Evolutionary conservation across 2,888 invertebrate species (phyloP), one percentile per base, ranked within the genome.

Genomic region (Caenorhabditis sp.): DNA sequence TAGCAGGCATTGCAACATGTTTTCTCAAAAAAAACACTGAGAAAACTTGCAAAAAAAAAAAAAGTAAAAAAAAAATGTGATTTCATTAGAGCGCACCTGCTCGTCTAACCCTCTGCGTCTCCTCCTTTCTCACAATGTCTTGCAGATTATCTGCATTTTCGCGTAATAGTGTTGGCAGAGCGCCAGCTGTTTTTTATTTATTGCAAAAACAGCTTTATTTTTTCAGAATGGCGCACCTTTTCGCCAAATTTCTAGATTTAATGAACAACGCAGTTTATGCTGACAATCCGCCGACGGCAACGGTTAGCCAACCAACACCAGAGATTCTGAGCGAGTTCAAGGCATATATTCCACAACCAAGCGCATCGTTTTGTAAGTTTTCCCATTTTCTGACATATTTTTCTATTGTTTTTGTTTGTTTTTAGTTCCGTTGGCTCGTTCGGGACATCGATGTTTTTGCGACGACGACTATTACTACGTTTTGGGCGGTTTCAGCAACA

Each of bases 401-500:
- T 8, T 36, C 12, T 36, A 8, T 36, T 36, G 5, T 36, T 5
- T 36, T 36, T 36, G 5, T 8, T 36, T 36, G 36, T 27, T 68
- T 60, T 58, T 58, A 74, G 74, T 61, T 57, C 83, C 83, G 8
- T 6, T 19, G 14, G 57, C 73, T 26, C 73, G 85, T 21, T 82
- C 82, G 27, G 85, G 85, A 4, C 85, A 85, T 58, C 70, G 85
- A 8, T 74, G 80, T 12, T 85, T 83, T 64, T 67, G 73, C 10
- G 81, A 80, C 27, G 66, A 72, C 37, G 83, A 85, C 55, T 83
- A 77, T 64, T 51, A 85, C n/a, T 85, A 84, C 58, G 58, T 82
- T 5, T 63, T 85, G 36, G 85, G 85, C 8, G 85, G 85, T 14
- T 85, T 77, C 36, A 69, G 66, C 23, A 37, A 17, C 21, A 36